Evolutionary conservation across 2,888 invertebrate species (phyloP).

Genomic region (Drosophila peninsularis): DNA sequence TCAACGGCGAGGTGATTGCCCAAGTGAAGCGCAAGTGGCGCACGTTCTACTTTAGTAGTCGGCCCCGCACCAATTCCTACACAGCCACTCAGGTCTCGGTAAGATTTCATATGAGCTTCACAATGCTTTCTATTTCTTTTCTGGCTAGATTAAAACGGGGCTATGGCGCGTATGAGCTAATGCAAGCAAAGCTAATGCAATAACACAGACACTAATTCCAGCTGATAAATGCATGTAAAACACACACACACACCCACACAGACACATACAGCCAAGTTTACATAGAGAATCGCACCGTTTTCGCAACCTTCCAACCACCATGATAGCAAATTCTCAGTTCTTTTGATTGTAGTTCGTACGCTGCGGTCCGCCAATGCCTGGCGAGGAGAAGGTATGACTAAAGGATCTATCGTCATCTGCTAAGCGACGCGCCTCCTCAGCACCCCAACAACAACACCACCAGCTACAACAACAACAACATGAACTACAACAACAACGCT

Average conservation of each 20-base stretch:
- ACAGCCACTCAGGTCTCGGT: slow-evolving; percentile 95
- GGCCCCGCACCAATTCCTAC: slow-evolving; percentile 92
- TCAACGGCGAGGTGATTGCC: slow-evolving; percentile 96
- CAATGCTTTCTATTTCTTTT: slow-evolving; percentile 47
- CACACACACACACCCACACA: not conserved
- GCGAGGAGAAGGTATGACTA: slow-evolving; percentile 94
- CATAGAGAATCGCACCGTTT: slow-evolving; percentile 62
- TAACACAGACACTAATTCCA: slow-evolving; percentile 19
- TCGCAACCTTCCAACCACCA: slow-evolving; percentile 75
- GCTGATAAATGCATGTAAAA: slow-evolving; percentile 45
- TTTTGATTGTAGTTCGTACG: slow-evolving; percentile 90
- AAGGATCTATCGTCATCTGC: slow-evolving; percentile 85
- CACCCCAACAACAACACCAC: slow-evolving; percentile 58
- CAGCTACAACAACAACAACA: slow-evolving; percentile 47
- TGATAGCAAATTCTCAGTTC: slow-evolving; percentile 84
- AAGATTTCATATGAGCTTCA: slow-evolving; percentile 85
- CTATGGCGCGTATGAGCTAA: slow-evolving; percentile 66
- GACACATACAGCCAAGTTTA: not conserved
- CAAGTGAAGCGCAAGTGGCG: slow-evolving; percentile 94
- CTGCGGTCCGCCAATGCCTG: slow-evolving; percentile 88
- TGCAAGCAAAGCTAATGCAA: slow-evolving; percentile 52
- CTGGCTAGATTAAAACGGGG: slow-evolving; percentile 28
- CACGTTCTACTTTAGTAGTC: slow-evolving; percentile 87
- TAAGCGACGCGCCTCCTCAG: slow-evolving; percentile 82
- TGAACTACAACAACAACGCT: slow-evolving; percentile 39